Conservation (phyloP, 35 echinoderm and acorn worm species). For the Apostichopus californicus region DNA sequence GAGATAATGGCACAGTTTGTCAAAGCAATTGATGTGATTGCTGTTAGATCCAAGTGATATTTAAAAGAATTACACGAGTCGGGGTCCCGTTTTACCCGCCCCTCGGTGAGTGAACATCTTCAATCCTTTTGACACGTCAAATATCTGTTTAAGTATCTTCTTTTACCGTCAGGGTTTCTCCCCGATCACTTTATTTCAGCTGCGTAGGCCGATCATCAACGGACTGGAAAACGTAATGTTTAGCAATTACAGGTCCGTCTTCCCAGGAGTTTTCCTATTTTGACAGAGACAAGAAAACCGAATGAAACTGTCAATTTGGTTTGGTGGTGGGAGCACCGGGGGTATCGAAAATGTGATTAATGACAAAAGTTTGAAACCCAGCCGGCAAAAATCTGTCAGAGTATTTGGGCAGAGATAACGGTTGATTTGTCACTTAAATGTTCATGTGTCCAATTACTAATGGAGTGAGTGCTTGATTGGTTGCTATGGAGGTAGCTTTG, state of each 20-base stretch:
- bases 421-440: not conserved
- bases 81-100: too few species aligned
- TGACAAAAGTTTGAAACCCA: not conserved
- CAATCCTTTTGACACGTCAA: too few species aligned
- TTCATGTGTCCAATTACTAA: not conserved
- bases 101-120: too few species aligned
- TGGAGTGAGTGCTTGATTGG: not conserved
- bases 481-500: not conserved
- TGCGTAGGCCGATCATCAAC: too few species aligned
- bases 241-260: not conserved
- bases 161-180: too few species aligned
- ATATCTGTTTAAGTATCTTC: too few species aligned
- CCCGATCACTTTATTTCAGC: too few species aligned
- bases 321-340: not conserved
- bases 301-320: not conserved
- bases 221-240: not conserved
- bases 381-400: not conserved
- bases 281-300: not conserved
- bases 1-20: too few species aligned
- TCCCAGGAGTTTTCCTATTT: not conserved
- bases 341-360: not conserved
- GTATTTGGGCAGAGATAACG: not conserved
- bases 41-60: too few species aligned
- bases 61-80: too few species aligned
- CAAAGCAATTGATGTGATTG: too few species aligned